Evolutionary conservation across 1,140 invertebrate species (phyloP), one percentile per base, ranked within the genome.

Genomic region (Macrostomum lignano): DNA sequence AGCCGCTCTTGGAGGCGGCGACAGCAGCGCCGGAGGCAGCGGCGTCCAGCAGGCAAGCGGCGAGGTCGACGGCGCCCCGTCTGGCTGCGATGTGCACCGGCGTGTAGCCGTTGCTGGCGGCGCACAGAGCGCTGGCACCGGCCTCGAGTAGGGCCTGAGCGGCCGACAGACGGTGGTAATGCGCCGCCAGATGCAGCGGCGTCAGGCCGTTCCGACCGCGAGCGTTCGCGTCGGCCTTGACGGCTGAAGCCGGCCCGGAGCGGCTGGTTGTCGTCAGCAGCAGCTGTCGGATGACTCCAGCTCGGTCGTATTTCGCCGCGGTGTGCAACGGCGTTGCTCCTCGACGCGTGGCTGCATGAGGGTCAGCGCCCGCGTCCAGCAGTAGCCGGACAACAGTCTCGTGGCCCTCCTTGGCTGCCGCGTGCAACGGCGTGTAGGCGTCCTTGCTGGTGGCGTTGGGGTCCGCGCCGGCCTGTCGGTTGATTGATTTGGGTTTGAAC

Each of bases 241-340:
- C n/a, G n/a, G n/a, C n/a, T n/a, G n/a, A n/a, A n/a, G n/a, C n/a
- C n/a, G n/a, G n/a, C n/a, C n/a, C n/a, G n/a, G n/a, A n/a, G n/a
- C n/a, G n/a, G n/a, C n/a, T n/a, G n/a, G n/a, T n/a, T n/a, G n/a
- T n/a, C n/a, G n/a, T n/a, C n/a, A n/a, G n/a, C 13, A 94, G 64
- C 17, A 98, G 64, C 33, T 94, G 64, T 33, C 77, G 71, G 3
- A 79, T 84, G 5, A 96, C 77, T 60, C 86, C 86, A 42, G 91
- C 70, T 55, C 94, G 79, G 21, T 86, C 91, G 60, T 98, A 96
- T 61, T 98, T 98, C 17, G 84, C 75, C n/a, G 88, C 84, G 43
- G 98, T 67, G 61, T 98, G 91, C 7, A 96, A 61, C n/a, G 88
- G 84, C 15, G 84, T 93, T 52, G 96, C 96, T 37, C 88, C 88